These are phyloP conservation scores for Diabrotica virgifera DNA, from an alignment of 1,140 invertebrate genomes.

Conservation along the genomic window DNA sequence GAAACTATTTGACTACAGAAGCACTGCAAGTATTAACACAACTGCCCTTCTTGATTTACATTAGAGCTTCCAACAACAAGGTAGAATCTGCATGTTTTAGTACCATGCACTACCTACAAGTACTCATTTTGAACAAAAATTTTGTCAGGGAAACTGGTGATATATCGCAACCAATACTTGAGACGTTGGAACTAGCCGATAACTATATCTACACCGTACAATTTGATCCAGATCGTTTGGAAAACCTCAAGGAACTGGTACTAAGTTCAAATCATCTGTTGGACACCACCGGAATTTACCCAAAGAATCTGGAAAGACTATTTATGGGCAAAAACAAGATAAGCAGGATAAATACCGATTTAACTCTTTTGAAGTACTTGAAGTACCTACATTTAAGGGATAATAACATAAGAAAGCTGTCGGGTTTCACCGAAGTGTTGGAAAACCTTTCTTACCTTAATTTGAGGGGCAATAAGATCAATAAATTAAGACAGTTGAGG, in stretches of 20 bases:
- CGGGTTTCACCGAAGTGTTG: constrained; percentile 48
- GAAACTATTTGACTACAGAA: constrained; percentile 51
- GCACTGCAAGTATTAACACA: constrained; percentile 50
- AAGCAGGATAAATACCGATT: constrained; percentile 26
- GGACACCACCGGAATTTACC: constrained; percentile 48
- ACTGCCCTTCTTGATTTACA: constrained; percentile 52
- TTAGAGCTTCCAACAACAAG: constrained; percentile 53
- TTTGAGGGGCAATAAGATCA: constrained; percentile 52
- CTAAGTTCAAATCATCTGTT: constrained; percentile 52
- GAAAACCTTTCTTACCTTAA: constrained; percentile 54
- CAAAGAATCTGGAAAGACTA: constrained; percentile 49
- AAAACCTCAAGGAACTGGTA: constrained; percentile 47
- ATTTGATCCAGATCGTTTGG: constrained; percentile 33
- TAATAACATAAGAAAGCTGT: constrained; percentile 52
- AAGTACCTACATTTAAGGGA: constrained; percentile 53
- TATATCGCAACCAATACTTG: constrained; percentile 53
- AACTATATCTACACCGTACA: constrained; percentile 45
- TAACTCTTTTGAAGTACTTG: constrained; percentile 50
- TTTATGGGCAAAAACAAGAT: constrained; percentile 37
- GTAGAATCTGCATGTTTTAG: constrained; percentile 50
- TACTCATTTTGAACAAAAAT: constrained; percentile 53
- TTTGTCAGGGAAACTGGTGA: constrained; percentile 49
- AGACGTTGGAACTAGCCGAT: constrained; percentile 52
- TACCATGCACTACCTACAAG: constrained; percentile 54
- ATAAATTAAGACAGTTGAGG: constrained; percentile 51